Evolutionary conservation across 1,140 invertebrate genomes (phyloP).

Genomic region (Medauroidea extradentata): DNA sequence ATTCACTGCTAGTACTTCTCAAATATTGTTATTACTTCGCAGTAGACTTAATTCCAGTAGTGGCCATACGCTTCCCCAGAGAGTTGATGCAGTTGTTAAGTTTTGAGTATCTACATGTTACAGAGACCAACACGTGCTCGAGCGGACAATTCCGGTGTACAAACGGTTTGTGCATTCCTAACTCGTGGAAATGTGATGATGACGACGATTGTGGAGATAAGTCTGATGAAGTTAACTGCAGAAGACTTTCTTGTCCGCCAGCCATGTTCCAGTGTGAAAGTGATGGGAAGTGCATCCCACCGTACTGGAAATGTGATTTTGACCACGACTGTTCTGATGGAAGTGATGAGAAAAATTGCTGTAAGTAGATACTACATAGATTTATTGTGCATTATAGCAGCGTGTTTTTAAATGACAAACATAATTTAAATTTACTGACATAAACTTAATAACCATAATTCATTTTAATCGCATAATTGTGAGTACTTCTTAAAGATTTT

Average conservation of each 20-base stretch:
- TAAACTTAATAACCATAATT: too few species aligned
- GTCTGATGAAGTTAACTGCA: conserved; percentile 49
- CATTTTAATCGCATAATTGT: too few species aligned
- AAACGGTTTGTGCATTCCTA: conserved; percentile 60
- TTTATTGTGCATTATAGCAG: neutral
- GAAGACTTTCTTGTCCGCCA: conserved; percentile 27
- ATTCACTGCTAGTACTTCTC: too few species aligned
- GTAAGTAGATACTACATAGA: conserved; percentile 4
- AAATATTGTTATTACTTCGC: too few species aligned
- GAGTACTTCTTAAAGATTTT: too few species aligned
- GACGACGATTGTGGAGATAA: conserved; percentile 36
- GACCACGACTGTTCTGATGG: conserved; percentile 63
- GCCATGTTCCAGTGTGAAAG: conserved; percentile 42
- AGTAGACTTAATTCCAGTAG: too few species aligned
- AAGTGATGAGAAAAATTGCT: conserved; percentile 53
- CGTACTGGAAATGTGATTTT: conserved; percentile 63
- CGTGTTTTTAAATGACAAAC: neutral
- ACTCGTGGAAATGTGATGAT: conserved; percentile 54
- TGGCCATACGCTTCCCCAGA: too few species aligned
- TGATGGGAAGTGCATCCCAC: conserved; percentile 63
- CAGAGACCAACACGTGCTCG: conserved; percentile 50
- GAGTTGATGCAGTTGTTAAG: too few species aligned
- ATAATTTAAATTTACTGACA: too few species aligned
- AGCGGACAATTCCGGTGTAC: conserved; percentile 60
- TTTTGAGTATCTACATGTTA: too few species aligned